Base-by-base conservation (phyloP, 2,797 vertebrate species). In the Lycodopsis pacificus region DNA sequence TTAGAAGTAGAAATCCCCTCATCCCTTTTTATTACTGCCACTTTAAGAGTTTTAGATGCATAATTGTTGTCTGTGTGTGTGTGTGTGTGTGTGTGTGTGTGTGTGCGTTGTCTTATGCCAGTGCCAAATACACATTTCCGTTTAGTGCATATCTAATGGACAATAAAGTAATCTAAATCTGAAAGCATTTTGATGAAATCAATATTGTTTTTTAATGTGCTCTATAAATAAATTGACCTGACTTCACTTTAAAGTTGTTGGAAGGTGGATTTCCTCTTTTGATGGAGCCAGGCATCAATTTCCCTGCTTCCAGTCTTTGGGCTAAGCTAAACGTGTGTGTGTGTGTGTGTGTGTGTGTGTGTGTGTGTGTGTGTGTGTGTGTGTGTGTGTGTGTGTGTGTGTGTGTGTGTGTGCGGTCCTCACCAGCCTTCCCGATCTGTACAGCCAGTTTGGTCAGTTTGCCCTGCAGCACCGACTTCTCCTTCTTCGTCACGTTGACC, bases 381-480 rank as follows among this genome's bases (percentile, higher is more conserved):
- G 34, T 12, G 32, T 36, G 32, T 20, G 32, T 36, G 32, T 59
- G 74, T 46, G 59, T 38, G 40, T 20, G 40, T 69, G 51, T 20
- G 61, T 51, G 34, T 27, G 53, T n/a, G 42, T 12, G n/a, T 44
- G 58, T 5, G 27, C 1, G 27, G 0, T 58, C 3, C 95, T 91
- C 86, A 99, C 98, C 98, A 3, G 97, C 97, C 90, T 99, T 99
- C 80, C 98, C 98, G 0, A 99, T 99, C 95, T 98, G 97, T 11
- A 99, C 97, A 0, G 98, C 97, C 91, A 99, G 88, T 46, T 95
- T 94, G 0, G 98, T 99, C 74, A 99, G 96, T 90, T 99, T 99
- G 76, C 98, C 97, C 90, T 99, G 98, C 49, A 99, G 95, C 86
- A 99, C 98, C 0, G 98, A 99, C 89, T 99, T 99, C 92, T 99